Base-by-base conservation (phyloP, 2,113 vertebrate genomes). In the Melanerpes formicivorus region DNA sequence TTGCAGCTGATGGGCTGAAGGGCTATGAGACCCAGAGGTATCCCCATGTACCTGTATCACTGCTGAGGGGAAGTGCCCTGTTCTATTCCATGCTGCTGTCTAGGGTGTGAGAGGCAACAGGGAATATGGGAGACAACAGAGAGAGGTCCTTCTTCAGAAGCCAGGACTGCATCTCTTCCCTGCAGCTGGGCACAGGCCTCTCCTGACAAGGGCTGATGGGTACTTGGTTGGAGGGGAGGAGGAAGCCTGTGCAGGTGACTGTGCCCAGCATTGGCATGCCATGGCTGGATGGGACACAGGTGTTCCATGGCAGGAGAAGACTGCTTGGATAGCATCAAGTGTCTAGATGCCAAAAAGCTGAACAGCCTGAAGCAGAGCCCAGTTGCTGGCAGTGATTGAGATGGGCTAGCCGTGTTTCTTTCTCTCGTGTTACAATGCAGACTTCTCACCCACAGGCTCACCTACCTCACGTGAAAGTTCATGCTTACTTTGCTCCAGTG, bases 401-500 rank as follows among this genome's bases (percentile, higher is more conserved):
- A 17, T 4, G 14, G 7, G 4, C 23, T 7, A 18, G 0, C 34
- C 32, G 1, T 1, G 14, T 69, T 52, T 30, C 3, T 62, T 74
- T 46, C 42, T 77, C 48, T n/a, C 7, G 48, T 4, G 1, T 48
- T 25, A 1, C 63, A 84, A 91, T 1, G 2, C 52, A 42, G 34
- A 14, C 46, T 90, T 95, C 72, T 65, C 85, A 5, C 44, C 87
- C 88, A 4, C 97, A 99, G 99, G 98, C 98, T 86, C 98, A 99
- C 84, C 98, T 99, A 90, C 99, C 99, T 81, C 98, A 99, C 4
- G 98, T 99, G 95, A 99, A 99, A 89, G 99, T 99, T 84, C 99
- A 99, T 3, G 99, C 99, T 93, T 99, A 99, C 97, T 99, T 99
- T 73, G 99, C 99, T 29, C 99, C 99, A 3, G 98, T 99, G 56